Conservation (phyloP, 92 coral and sea anemone species). For the Muricea muricata region DNA sequence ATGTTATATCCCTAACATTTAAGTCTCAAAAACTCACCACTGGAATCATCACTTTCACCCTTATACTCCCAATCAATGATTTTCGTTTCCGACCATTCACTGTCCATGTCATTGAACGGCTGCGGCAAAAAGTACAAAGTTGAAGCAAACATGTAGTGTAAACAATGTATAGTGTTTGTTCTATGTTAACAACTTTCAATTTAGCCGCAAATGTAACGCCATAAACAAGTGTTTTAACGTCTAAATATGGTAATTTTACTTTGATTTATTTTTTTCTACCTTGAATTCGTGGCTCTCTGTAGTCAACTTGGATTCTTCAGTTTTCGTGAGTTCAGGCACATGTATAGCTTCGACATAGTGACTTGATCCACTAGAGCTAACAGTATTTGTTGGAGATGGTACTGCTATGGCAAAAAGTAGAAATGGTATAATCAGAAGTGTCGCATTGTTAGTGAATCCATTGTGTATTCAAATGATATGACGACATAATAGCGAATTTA, state of each 20-base stretch:
- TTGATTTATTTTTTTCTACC: not conserved
- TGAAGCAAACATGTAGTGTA: no score
- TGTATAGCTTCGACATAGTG: conserved; percentile 11
- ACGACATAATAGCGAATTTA: no score
- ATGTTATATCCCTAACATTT: no score
- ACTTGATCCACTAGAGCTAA: conserved; percentile 4
- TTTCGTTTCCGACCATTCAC: conserved; percentile 25
- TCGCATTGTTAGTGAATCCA: no score
- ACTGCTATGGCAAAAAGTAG: no score
- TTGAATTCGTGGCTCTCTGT: conserved; percentile 14
- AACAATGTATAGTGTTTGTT: no score
- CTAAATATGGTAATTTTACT: no score
- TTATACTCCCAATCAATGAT: conserved; percentile 25
- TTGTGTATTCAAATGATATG: no score
- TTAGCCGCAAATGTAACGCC: no score
- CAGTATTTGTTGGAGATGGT: not conserved
- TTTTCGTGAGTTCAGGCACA: not conserved
- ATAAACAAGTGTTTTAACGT: no score
- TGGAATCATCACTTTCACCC: conserved; percentile 24
- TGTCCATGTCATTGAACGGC: conserved; percentile 28
- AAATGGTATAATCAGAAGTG: no score
- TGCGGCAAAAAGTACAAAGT: not conserved
- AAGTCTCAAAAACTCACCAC: not conserved
- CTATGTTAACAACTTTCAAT: no score
- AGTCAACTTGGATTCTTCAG: not conserved